A percentile compares a stretch with the other conserved stretches of the same genome.
These are phyloP conservation scores for Arnoldichthys spilopterus DNA, from an alignment of 2,797 vertebrate species.

Conservation along the genomic window DNA sequence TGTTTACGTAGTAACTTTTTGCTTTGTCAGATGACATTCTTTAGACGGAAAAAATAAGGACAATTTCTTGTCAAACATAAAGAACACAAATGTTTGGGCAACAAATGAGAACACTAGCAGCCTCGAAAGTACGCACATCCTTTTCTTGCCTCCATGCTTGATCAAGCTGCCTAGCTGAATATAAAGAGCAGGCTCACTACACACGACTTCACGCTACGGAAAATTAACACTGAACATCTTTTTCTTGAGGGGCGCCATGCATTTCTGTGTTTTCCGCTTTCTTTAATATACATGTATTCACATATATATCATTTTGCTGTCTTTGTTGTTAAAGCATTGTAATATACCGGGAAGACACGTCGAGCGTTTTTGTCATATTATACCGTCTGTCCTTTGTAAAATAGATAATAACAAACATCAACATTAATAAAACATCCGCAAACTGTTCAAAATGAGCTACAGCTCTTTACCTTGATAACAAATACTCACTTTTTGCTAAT, in stretches of 20 bases:
- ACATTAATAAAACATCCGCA: not conserved
- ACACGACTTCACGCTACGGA: not conserved
- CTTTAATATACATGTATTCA: no score
- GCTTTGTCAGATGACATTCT: no score
- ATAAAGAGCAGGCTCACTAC: not conserved
- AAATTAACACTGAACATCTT: not conserved
- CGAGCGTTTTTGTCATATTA: no score
- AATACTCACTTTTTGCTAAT: conserved; percentile 49
- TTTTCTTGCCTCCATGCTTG: not conserved
- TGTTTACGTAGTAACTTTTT: no score
- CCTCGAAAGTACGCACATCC: conserved; percentile 4
- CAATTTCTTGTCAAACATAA: no score
- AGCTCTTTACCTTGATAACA: not conserved
- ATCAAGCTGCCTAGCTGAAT: not conserved
- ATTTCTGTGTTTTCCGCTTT: not conserved
- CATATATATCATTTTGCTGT: not conserved
- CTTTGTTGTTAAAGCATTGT: not conserved
- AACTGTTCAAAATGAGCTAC: not conserved
- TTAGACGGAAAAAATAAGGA: no score
- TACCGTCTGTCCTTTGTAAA: not conserved
- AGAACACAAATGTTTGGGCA: no score
- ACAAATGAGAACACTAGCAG: not conserved
- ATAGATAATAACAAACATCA: not conserved
- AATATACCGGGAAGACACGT: no score
- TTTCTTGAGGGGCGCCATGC: not conserved